phyloP scores from a whole-genome alignment of 1,140 invertebrate species.

The Drosophila littoralis region DNA sequence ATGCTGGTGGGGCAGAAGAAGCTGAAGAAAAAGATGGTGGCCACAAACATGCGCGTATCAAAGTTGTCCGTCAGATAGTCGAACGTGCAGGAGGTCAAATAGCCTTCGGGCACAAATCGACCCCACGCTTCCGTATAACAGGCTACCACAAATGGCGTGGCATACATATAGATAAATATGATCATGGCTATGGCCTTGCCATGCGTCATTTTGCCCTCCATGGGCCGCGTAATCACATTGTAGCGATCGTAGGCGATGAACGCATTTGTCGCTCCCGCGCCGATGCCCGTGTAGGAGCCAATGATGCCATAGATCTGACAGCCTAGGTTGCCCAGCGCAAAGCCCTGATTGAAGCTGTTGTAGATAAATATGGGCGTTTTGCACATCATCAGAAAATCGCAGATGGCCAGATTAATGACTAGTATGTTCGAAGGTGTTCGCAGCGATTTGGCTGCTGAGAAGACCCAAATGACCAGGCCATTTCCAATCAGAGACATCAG shows the following conservation, averaged over 20 bases:
- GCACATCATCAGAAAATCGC: slow-evolving; percentile 95
- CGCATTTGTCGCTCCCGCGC: slow-evolving; percentile 91
- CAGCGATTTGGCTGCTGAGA: slow-evolving; percentile 90
- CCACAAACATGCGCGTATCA: slow-evolving; percentile 90
- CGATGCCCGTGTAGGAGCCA: slow-evolving; percentile 93
- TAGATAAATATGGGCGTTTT: slow-evolving; percentile 88
- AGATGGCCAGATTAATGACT: slow-evolving; percentile 93
- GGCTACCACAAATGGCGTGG: slow-evolving; percentile 91
- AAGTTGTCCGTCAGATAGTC: slow-evolving; percentile 92
- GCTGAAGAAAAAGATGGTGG: slow-evolving; percentile 90
- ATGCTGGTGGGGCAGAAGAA: slow-evolving; percentile 91
- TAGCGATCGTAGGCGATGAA: slow-evolving; percentile 85
- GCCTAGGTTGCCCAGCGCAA: slow-evolving; percentile 89
- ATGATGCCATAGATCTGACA: slow-evolving; percentile 92
- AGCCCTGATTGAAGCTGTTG: slow-evolving; percentile 92
- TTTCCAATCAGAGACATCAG: slow-evolving; percentile 92
- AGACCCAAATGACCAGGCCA: slow-evolving; percentile 95
- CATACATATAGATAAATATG: slow-evolving; percentile 90
- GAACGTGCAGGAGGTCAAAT: slow-evolving; percentile 92
- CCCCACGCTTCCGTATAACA: slow-evolving; percentile 92
- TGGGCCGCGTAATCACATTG: slow-evolving; percentile 92
- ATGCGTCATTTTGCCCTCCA: slow-evolving; percentile 91
- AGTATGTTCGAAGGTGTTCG: slow-evolving; percentile 96
- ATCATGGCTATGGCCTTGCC: slow-evolving; percentile 91
- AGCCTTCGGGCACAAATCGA: slow-evolving; percentile 93